Percentiles rank a stretch among this genome's conserved stretches.
Evolutionary conservation across 2,797 vertebrate species (phyloP).

Genomic region (Poeciliopsis presidionis): DNA sequence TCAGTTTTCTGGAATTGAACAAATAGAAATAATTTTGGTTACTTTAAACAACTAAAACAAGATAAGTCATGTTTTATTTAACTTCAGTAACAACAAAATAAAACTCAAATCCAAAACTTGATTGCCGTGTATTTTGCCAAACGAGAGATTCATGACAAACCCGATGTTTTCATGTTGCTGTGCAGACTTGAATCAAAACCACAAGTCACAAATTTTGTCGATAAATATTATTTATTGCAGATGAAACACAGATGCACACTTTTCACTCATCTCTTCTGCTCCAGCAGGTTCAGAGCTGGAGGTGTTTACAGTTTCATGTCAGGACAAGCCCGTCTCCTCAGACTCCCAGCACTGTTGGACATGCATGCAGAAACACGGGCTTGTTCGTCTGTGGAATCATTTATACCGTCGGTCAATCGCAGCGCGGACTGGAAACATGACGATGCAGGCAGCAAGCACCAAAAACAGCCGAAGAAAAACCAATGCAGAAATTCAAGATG

Average conservation of each 20-base stretch:
- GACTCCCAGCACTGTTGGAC: conserved; percentile 20
- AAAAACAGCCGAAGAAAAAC: conserved; percentile 6
- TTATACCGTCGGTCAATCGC: conserved; percentile 23
- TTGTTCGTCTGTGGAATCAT: conserved; percentile 28
- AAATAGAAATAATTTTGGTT: no score
- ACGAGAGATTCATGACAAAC: conserved; percentile 10
- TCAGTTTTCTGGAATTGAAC: no score
- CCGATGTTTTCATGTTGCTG: background rate
- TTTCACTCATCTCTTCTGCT: conserved; percentile 35
- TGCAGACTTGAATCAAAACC: background rate
- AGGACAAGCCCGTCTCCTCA: conserved; percentile 36
- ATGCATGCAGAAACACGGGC: conserved; percentile 23
- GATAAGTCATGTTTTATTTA: no score
- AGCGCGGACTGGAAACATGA: conserved; percentile 15
- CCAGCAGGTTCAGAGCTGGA: conserved; percentile 43
- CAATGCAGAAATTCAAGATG: conserved; percentile 26
- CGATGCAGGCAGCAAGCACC: conserved; percentile 19
- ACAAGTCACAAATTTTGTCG: conserved; percentile 14
- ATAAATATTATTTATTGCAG: conserved; percentile 77
- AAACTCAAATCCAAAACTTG: conserved; percentile 14
- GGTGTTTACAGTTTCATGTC: conserved; percentile 59
- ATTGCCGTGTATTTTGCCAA: conserved; percentile 20
- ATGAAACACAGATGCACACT: conserved; percentile 60
- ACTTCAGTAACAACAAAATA: no score
- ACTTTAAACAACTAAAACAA: no score